phyloP scores from a whole-genome alignment of 1,140 invertebrate species.

The Drosophila kohkoa region DNA sequence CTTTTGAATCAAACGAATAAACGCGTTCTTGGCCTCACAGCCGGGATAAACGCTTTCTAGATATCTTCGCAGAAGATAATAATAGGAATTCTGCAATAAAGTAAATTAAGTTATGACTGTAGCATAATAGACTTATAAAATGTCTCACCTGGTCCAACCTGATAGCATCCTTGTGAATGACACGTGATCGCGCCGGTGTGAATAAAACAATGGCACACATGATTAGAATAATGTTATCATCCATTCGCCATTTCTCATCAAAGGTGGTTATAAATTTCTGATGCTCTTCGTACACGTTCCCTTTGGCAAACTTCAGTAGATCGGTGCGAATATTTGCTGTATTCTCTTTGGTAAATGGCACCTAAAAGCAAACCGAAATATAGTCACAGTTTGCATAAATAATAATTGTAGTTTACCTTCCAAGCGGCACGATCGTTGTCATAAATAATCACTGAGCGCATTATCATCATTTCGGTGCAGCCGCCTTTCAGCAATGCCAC shows the following conservation, averaged over 20 bases:
- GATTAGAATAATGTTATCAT: constrained; percentile 95
- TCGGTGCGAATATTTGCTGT: constrained; percentile 92
- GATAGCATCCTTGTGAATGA: constrained; percentile 94
- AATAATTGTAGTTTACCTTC: constrained; percentile 87
- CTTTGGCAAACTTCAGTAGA: constrained; percentile 93
- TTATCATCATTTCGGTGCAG: constrained; percentile 92
- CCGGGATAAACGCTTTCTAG: constrained; percentile 93
- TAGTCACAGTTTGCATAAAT: not conserved
- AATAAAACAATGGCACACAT: constrained; percentile 96
- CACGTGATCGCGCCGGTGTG: constrained; percentile 91
- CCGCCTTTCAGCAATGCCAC: constrained; percentile 94
- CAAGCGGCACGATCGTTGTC: constrained; percentile 93
- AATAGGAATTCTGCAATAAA: constrained; percentile 92
- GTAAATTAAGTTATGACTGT: constrained; percentile 9
- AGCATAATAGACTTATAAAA: not conserved
- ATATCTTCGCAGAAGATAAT: constrained; percentile 94
- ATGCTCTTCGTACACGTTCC: constrained; percentile 94
- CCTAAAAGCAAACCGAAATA: constrained; percentile 79
- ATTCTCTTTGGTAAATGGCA: constrained; percentile 90
- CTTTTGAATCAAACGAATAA: constrained; percentile 94
- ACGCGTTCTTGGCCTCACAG: constrained; percentile 93
- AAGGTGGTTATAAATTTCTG: constrained; percentile 93
- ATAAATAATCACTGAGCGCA: constrained; percentile 94
- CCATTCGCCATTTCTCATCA: constrained; percentile 90
- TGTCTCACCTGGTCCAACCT: constrained; percentile 92